phyloP scores from a whole-genome alignment of 2,888 invertebrate species.

The Philonicus albiceps region DNA sequence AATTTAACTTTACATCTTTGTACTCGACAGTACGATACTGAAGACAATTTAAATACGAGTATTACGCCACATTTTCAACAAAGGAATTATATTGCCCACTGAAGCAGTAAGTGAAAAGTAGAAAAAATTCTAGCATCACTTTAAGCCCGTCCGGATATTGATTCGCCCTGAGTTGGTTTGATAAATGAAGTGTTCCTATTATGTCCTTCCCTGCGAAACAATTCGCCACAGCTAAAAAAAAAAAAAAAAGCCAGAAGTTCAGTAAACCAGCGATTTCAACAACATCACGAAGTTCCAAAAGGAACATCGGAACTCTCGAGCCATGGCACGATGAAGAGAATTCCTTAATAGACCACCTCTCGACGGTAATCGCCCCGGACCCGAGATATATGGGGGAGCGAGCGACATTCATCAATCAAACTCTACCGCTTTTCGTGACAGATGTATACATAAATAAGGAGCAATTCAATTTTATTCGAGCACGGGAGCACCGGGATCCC shows the following conservation, averaged over 20 bases:
- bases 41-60: not conserved
- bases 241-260: constrained; percentile 26
- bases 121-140: not conserved
- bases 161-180: not conserved
- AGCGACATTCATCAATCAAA: constrained; percentile 52
- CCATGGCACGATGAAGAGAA: not conserved
- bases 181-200: constrained; percentile 17
- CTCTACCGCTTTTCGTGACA: constrained; percentile 50
- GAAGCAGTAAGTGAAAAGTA: not conserved
- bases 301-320: not conserved
- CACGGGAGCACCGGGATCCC: not conserved
- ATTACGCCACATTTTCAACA: not conserved
- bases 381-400: constrained; percentile 20
- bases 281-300: constrained; percentile 12
- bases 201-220: constrained; percentile 1
- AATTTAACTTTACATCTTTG: not conserved
- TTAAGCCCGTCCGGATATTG: constrained; percentile 1
- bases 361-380: constrained; percentile 19
- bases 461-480: constrained; percentile 38
- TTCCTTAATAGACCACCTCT: constrained; percentile 24
- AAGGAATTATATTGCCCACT: not conserved
- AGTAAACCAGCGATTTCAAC: constrained; percentile 19
- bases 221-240: constrained; percentile 3
- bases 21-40: not conserved
- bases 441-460: constrained; percentile 48